Evolutionary conservation across 2,888 invertebrate genomes (phyloP), one percentile per base, ranked within the genome.

Genomic region (Rhagophthalmus giganteus): DNA sequence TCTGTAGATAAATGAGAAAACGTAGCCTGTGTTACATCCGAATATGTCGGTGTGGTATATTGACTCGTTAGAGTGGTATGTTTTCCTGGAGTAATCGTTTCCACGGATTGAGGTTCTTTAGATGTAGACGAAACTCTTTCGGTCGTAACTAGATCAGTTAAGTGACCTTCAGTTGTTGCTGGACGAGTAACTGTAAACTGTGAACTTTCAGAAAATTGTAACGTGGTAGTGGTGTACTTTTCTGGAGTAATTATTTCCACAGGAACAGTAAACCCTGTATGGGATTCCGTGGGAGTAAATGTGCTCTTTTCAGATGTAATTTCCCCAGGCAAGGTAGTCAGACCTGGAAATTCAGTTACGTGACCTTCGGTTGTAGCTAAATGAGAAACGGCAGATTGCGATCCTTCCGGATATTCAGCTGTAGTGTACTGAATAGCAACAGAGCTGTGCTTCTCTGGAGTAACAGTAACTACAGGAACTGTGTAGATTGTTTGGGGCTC

Each of bases 181-280:
- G n/a, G n/a, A n/a, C n/a, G n/a, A n/a, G n/a, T n/a, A n/a, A n/a
- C n/a, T n/a, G n/a, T n/a, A n/a, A n/a, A n/a, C n/a, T n/a, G n/a
- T n/a, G n/a, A n/a, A n/a, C n/a, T n/a, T n/a, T n/a, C n/a, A n/a
- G n/a, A n/a, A n/a, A n/a, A n/a, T n/a, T n/a, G n/a, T n/a, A n/a
- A n/a, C n/a, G n/a, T n/a, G n/a, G n/a, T n/a, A n/a, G n/a, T n/a
- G n/a, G n/a, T n/a, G n/a, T n/a, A n/a, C n/a, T n/a, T n/a, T n/a
- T 20, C 3, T 20, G 20, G 20, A 15, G 32, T 32, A 2, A 37
- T 26, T 2, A 24, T 24, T 25, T 37, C 11, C 10, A 37, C 9
- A 11, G 37, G 37, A 25, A 37, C 24, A 25, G 24, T 37, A 26
- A 37, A 37, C 3, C 37, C 37, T 7, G 37, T 37, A 37, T 24